Conservation (phyloP, 2,888 invertebrate species). For the Cheilosia vulpina region DNA sequence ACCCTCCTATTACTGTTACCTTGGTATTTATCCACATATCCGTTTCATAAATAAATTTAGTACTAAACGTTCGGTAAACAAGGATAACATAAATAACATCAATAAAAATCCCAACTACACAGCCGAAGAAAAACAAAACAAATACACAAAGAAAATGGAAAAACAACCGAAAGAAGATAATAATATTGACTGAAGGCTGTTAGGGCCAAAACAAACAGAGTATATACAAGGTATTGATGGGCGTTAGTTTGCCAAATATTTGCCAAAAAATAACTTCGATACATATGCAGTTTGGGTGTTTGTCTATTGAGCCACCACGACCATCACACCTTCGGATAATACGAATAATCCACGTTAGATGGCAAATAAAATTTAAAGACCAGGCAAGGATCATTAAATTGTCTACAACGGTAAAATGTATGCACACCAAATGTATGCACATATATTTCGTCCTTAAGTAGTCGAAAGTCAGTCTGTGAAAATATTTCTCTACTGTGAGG, state of each 20-base stretch:
- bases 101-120: not conserved
- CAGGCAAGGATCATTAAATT: too few relatives aligned
- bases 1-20: too few relatives aligned
- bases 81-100: not conserved
- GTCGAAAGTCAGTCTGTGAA: too few relatives aligned
- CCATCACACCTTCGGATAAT: not conserved
- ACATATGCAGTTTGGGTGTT: too few relatives aligned
- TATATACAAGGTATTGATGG: slow-evolving; percentile 14
- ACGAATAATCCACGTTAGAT: not conserved
- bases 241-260: slow-evolving; percentile 16
- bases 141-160: not conserved
- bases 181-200: slow-evolving; percentile 20
- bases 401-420: too few relatives aligned
- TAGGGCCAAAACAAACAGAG: slow-evolving; percentile 11
- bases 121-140: not conserved
- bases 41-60: too few relatives aligned
- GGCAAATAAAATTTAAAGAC: too few relatives aligned
- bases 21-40: too few relatives aligned
- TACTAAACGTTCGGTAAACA: too few relatives aligned
- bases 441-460: too few relatives aligned
- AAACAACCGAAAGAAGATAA: not conserved
- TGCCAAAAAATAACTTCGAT: not conserved
- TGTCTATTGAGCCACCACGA: not conserved
- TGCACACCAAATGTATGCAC: too few relatives aligned
- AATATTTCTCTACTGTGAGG: too few relatives aligned